Base-by-base conservation (phyloP, 1,140 invertebrate species). In the Trialeurodes vaporariorum region DNA sequence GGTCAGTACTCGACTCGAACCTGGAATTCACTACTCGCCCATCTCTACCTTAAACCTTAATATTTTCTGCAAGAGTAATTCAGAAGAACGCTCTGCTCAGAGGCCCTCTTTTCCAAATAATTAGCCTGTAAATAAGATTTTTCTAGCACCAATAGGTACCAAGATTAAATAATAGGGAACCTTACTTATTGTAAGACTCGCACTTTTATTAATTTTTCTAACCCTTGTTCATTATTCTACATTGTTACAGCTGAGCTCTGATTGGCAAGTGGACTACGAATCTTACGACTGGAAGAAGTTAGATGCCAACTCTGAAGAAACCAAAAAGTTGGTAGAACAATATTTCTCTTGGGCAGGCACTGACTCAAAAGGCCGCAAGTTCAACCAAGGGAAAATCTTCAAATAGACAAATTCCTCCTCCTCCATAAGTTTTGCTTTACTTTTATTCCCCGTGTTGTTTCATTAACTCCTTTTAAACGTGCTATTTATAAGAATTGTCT, bases 361-460 rank as follows among this genome's bases (percentile, higher is more conserved):
- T 66, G 92, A 98, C 76, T 93, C 93, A 77, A 79, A 87, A 68
- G 93, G 94, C 67, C 88, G 94, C 74, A 87, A 91, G 78, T 97
- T 98, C 83, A 98, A 96, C 80, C 92, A 98, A 83, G 97, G 97
- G 79, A 99, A 99, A 84, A 94, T 98, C 78, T 99, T 98, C 84
- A 99, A 99, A 84, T 99, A 67, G 67, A 65, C 67, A 61, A 61
- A 22, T 22, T 22, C 9, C 60, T 9, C 49, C 11, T 58, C 21
- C 2, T 9, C 9, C 22, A 61, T 61, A 22, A 61, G 2, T 61
- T 61, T 22, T 61, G 21, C 22, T 22, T 9, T 61, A 5, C 61
- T 67, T n/a, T 22, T 67, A 49, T 67, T 67, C 62, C 17, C 17
- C 17, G 34, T 49, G 34, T 49, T 49, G 34, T 49, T 9, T 17